These are phyloP conservation scores for Rhopalosiphum padi DNA, from an alignment of 1,140 invertebrate species.

Conservation along the genomic window DNA sequence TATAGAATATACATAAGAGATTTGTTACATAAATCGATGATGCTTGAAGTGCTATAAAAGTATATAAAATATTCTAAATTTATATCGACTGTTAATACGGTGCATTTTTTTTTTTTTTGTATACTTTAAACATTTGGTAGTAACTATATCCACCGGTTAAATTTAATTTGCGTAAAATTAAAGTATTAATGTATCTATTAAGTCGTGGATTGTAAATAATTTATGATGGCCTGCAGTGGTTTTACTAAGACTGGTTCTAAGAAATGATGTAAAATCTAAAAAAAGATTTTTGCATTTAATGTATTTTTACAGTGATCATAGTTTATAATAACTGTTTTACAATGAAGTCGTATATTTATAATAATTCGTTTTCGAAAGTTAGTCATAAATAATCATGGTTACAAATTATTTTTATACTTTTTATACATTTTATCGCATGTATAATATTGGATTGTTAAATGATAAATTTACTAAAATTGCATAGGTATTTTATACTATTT, in stretches of 20 bases:
- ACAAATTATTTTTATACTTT: background rate
- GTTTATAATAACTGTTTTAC: background rate
- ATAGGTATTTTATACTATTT: background rate
- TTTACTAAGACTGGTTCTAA: slow-evolving; percentile 28
- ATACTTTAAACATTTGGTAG: background rate
- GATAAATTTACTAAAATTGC: background rate
- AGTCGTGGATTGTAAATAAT: slow-evolving; percentile 29
- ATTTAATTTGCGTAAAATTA: slow-evolving; percentile 51
- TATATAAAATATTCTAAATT: background rate
- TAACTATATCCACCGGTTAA: background rate
- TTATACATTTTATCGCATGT: background rate
- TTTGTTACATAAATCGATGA: background rate
- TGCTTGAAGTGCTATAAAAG: background rate
- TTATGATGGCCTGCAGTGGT: slow-evolving; percentile 13
- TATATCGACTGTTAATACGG: background rate
- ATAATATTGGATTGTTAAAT: background rate
- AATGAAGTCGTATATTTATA: background rate
- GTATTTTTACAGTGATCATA: slow-evolving; percentile 11
- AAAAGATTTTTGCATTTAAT: background rate
- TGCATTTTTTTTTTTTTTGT: background rate
- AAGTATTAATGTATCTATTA: slow-evolving; percentile 46
- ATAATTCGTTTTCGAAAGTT: slow-evolving; percentile 2
- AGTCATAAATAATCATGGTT: background rate
- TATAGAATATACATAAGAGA: background rate
- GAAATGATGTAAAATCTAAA: slow-evolving; percentile 6